Evolutionary conservation across 2,888 invertebrate genomes (phyloP), one percentile per base, ranked within the genome.

Genomic region (Leptinotarsa peninsularis): DNA sequence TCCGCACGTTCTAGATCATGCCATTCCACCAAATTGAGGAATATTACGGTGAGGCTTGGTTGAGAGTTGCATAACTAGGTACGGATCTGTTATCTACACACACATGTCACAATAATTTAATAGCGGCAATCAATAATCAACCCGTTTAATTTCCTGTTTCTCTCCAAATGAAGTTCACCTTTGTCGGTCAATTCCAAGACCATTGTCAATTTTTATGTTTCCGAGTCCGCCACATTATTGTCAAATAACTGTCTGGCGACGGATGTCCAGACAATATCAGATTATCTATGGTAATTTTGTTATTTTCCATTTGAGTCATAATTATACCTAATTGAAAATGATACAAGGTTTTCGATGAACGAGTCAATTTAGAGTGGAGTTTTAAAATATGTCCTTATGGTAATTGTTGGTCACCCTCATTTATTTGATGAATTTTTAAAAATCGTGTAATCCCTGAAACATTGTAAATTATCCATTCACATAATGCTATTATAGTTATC

Each of bases 131-230:
- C 49, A 71, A 63, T 71, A 50, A 63, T 71, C 49, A 49, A 49
- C 27, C 23, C 66, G 52, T 43, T 66, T 66, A 66, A 72, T 66
- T 72, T 66, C 66, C 54, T 66, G 72, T 71, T 71, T 63, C 21
- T 63, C 49, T 49, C 21, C 27, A 50, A 49, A 71, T 50, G 23
- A 14, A 63, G 56, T 71, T 71, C 33, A 71, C 63, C 71, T 71
- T 71, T 56, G 49, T 60, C 60, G 60, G 52, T 58, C 71, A 52
- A 71, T 66, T 66, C 66, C 71, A 71, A 71, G 71, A 66, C 49
- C 71, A 71, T 63, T 71, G 71, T 71, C 27, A 63, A 15, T 66
- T 71, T 66, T 50, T 66, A 66, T 18, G n/a, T 27, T 54, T 63
- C 49, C 49, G 17, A 58, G 23, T 23, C 14, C 58, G 58, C 58